These are phyloP conservation scores for Lasiurus cinereus DNA, from an alignment of 2,113 vertebrate genomes.

Conservation along the genomic window DNA sequence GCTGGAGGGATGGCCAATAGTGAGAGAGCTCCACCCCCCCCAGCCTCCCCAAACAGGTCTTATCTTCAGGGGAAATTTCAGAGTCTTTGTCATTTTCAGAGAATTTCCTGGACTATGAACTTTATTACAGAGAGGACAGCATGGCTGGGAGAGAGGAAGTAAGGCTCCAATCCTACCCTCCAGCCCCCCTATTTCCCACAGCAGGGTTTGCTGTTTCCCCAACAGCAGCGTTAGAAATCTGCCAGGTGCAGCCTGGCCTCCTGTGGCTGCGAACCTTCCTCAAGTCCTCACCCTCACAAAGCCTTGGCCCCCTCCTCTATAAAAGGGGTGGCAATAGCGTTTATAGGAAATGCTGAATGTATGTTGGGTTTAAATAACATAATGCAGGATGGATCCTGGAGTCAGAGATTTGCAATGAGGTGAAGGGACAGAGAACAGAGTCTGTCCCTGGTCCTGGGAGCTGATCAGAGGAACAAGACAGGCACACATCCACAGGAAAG, in stretches of 20 bases:
- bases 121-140: neutral
- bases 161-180: neutral
- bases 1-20: neutral
- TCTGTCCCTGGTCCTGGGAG: neutral
- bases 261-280: neutral
- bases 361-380: neutral
- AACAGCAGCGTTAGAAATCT: neutral
- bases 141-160: neutral
- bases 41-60: slow-evolving; percentile 10
- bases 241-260: no score
- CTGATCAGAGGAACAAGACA: neutral
- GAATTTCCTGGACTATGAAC: slow-evolving; percentile 67
- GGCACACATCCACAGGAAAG: neutral
- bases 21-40: no score
- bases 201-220: neutral
- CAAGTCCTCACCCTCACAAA: neutral
- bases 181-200: no score
- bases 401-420: neutral
- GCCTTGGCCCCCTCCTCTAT: neutral
- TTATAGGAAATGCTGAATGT: neutral
- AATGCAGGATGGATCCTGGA: neutral
- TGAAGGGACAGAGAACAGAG: neutral
- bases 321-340: neutral
- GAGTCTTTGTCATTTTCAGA: slow-evolving; percentile 28
- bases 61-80: slow-evolving; percentile 35